A percentile compares a stretch with the other conserved stretches of the same genome.
These are phyloP conservation scores for Drosophila santomea DNA, from an alignment of 1,140 invertebrate species.

Conservation along the genomic window DNA sequence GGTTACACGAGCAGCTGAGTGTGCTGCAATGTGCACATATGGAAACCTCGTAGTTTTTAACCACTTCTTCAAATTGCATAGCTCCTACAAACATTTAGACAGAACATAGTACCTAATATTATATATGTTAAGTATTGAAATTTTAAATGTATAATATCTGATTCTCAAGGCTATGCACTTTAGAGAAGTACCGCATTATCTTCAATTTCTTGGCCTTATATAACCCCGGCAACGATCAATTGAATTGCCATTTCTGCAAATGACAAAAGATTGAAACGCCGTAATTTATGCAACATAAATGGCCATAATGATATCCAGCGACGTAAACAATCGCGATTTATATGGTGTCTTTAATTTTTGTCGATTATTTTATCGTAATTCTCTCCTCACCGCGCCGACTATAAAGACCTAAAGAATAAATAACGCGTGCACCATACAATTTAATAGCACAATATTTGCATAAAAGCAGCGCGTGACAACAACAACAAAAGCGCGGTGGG, in stretches of 20 bases:
- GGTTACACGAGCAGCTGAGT: too few relatives aligned
- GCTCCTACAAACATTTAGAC: too few relatives aligned
- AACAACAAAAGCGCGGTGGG: conserved; percentile 32
- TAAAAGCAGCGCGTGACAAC: conserved; percentile 80
- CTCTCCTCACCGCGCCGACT: conserved; percentile 9
- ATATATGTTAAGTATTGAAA: too few relatives aligned
- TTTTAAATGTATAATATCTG: too few relatives aligned
- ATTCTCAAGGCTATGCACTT: neutral
- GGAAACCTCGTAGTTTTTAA: too few relatives aligned
- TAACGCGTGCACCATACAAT: conserved; percentile 74
- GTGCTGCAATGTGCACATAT: too few relatives aligned
- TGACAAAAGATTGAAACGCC: conserved; percentile 62
- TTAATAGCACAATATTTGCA: conserved; percentile 80
- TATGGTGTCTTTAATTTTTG: conserved; percentile 52
- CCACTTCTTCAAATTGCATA: too few relatives aligned
- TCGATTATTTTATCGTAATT: conserved; percentile 32
- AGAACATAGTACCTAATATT: too few relatives aligned
- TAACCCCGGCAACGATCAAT: conserved; percentile 38
- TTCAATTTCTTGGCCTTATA: conserved; percentile 14
- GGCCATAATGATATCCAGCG: conserved; percentile 60
- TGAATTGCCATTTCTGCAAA: conserved; percentile 59
- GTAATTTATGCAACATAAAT: conserved; percentile 81
- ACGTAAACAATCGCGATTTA: conserved; percentile 44
- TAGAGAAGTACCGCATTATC: conserved; percentile 19
- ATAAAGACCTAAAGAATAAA: conserved; percentile 70